Evolutionary conservation across 2,888 invertebrate species (phyloP).

Genomic region (Eupithecia dodoneata): DNA sequence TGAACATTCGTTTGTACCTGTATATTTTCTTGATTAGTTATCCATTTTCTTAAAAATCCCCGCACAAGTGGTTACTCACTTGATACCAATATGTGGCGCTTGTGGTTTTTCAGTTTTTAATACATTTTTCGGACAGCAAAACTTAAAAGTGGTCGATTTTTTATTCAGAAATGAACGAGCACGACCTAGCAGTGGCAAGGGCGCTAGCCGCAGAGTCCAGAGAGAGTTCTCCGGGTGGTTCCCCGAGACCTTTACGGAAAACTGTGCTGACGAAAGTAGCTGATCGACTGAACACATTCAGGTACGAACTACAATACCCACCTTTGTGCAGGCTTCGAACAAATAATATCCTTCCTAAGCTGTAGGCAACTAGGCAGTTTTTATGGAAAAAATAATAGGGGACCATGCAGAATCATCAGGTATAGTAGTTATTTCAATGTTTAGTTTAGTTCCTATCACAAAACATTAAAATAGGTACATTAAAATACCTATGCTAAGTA

Average conservation of each 20-base stretch:
- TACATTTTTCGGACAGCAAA: not conserved
- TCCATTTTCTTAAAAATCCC: not conserved
- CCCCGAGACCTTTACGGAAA: constrained; percentile 86
- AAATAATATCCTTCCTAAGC: no score
- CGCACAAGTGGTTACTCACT: not conserved
- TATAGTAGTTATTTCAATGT: no score
- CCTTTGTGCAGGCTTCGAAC: no score
- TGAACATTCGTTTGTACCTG: no score
- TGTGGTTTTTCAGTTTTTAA: not conserved
- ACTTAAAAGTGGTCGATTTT: not conserved
- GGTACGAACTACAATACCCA: constrained; percentile 72
- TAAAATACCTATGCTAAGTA: no score
- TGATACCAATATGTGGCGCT: not conserved
- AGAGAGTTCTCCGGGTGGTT: constrained; percentile 84
- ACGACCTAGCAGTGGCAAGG: constrained; percentile 88
- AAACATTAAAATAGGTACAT: no score
- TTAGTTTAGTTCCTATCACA: no score
- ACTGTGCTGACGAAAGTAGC: constrained; percentile 85
- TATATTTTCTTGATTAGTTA: no score
- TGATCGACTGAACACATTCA: constrained; percentile 88
- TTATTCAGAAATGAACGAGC: constrained; percentile 85
- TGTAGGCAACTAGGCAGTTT: no score
- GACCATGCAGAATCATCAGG: no score
- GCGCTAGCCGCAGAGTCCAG: constrained; percentile 86
- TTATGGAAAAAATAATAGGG: no score